Conservation (phyloP, 2,113 vertebrate species). For the Phalacrocorax pelagicus region DNA sequence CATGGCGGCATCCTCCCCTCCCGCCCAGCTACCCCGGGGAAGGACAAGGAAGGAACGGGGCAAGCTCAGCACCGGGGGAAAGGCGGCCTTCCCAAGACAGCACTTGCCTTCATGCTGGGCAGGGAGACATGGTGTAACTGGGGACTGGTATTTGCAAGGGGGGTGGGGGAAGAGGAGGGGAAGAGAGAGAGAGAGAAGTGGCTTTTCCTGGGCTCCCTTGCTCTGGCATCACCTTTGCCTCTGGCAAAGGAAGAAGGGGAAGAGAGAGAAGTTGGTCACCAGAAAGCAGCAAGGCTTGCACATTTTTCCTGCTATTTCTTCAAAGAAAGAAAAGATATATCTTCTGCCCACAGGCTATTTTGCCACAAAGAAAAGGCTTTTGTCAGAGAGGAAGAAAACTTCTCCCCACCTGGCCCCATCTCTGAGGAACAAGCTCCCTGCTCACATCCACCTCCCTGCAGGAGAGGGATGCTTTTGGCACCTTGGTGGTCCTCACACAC, state of each 20-base stretch:
- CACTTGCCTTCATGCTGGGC: accelerated
- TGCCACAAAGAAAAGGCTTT: background rate
- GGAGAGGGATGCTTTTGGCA: background rate
- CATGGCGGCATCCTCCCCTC: background rate
- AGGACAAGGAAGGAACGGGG: background rate
- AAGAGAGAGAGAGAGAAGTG: background rate
- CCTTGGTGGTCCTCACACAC: accelerated
- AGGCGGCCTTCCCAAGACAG: background rate
- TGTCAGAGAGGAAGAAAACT: background rate
- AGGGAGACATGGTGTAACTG: too few species aligned
- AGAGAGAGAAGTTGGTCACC: background rate
- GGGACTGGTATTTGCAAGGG: background rate
- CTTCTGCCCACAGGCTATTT: background rate
- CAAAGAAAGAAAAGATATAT: background rate
- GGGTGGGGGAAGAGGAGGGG: too few species aligned
- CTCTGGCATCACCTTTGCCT: background rate
- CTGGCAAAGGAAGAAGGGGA: background rate
- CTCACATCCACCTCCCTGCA: background rate
- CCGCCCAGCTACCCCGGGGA: background rate
- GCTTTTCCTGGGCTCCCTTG: background rate
- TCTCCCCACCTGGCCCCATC: background rate
- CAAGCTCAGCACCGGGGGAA: accelerated
- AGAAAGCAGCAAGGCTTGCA: background rate
- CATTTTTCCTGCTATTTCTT: background rate
- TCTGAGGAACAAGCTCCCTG: background rate